Conservation (phyloP, 2,797 vertebrate genomes). For the Galagoides demidoff region DNA sequence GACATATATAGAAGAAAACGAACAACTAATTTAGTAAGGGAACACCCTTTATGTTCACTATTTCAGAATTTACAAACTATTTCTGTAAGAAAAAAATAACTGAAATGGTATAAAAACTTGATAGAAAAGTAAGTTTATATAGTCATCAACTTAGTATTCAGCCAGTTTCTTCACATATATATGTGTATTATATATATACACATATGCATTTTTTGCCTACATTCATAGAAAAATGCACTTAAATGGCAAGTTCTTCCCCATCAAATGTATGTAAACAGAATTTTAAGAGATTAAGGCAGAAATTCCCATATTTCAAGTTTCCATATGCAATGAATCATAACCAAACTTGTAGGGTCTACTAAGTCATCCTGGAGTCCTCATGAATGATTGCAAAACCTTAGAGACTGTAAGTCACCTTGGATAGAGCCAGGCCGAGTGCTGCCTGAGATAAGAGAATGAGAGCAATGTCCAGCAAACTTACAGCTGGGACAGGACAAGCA, state of each 20-base stretch:
- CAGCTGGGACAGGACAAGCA: background rate
- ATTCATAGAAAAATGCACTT: background rate
- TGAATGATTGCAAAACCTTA: background rate
- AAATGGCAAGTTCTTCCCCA: background rate
- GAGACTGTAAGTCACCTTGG: background rate
- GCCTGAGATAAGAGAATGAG: background rate
- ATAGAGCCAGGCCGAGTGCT: background rate
- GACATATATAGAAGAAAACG: background rate
- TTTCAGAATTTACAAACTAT: background rate
- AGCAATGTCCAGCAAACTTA: background rate
- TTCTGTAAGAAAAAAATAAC: background rate
- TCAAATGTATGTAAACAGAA: background rate
- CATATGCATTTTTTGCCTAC: background rate
- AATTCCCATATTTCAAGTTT: constrained; percentile 8
- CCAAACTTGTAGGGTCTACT: background rate
- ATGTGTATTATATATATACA: background rate
- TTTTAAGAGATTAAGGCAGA: background rate
- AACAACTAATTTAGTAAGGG: background rate
- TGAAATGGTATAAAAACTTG: background rate
- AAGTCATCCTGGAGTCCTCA: background rate
- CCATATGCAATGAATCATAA: background rate
- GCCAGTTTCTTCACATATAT: background rate
- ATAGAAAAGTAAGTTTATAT: background rate
- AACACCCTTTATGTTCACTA: background rate
- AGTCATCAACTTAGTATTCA: background rate